Evolutionary conservation across 2,888 invertebrate genomes (phyloP).

Genomic region (Sisyra terminalis): DNA sequence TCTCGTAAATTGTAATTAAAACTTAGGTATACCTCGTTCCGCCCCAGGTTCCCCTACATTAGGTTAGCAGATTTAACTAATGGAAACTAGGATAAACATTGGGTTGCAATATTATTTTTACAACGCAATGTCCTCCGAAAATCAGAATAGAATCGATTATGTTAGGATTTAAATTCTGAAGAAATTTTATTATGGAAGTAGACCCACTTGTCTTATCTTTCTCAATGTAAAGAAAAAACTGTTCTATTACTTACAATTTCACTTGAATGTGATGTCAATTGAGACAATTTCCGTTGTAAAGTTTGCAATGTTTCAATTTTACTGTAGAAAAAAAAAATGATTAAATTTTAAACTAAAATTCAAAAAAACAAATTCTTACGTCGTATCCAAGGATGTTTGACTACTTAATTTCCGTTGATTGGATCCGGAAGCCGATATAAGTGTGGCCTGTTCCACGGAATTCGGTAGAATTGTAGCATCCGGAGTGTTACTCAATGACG

Average conservation of each 20-base stretch:
- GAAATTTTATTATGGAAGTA: no score
- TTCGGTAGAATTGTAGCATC: slow-evolving; percentile 7
- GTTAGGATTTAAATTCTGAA: no score
- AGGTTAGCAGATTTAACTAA: no score
- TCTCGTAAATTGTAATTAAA: no score
- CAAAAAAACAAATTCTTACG: not conserved
- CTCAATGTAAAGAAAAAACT: no score
- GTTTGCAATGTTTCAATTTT: slow-evolving; percentile 5
- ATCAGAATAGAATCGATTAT: no score
- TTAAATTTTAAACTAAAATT: not conserved
- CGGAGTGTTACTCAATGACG: slow-evolving; percentile 5
- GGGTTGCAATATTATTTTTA: no score
- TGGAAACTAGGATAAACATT: no score
- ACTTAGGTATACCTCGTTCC: no score
- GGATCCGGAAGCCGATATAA: not conserved
- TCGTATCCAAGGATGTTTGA: slow-evolving; percentile 1
- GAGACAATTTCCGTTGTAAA: slow-evolving; percentile 37
- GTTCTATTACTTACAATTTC: slow-evolving; percentile 3
- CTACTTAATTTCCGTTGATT: slow-evolving; percentile 1
- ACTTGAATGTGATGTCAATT: slow-evolving; percentile 33
- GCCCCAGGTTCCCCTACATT: no score
- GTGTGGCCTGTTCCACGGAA: not conserved
- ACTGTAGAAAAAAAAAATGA: slow-evolving; percentile 2
- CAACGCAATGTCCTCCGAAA: no score
- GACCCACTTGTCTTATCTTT: no score